phyloP scores from a whole-genome alignment of 2,888 invertebrate species.

The Thymelicus lineola region DNA sequence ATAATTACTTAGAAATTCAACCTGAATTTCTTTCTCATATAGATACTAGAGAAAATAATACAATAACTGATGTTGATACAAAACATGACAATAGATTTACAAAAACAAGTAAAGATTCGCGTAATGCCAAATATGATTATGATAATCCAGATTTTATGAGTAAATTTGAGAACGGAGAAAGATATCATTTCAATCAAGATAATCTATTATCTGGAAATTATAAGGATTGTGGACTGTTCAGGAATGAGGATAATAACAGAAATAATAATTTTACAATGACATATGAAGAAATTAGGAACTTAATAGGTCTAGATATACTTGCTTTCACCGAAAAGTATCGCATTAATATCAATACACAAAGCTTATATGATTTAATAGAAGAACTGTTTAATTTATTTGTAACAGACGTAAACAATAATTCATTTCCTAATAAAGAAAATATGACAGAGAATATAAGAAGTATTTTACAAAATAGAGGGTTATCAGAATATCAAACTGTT shows the following conservation, averaged over 20 bases:
- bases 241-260: not conserved
- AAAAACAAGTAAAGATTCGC: not conserved
- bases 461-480: conserved; percentile 50
- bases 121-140: not conserved
- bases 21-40: conserved; percentile 3
- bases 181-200: not conserved
- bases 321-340: conserved; percentile 33
- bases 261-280: not conserved
- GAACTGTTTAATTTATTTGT: conserved; percentile 55
- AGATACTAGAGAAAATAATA: conserved; percentile 1
- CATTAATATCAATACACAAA: conserved; percentile 25
- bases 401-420: conserved; percentile 51
- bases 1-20: not conserved
- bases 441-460: conserved; percentile 52
- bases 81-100: not conserved
- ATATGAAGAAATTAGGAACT: conserved; percentile 15
- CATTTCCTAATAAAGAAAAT: conserved; percentile 45
- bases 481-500: conserved; percentile 51
- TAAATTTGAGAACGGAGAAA: not conserved
- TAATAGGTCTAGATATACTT: conserved; percentile 30
- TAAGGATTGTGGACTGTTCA: not conserved
- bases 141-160: not conserved
- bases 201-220: not conserved
- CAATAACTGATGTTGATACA: not conserved
- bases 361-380: conserved; percentile 49